Conservation (phyloP, 2,888 invertebrate species). For the Allacma fusca region DNA sequence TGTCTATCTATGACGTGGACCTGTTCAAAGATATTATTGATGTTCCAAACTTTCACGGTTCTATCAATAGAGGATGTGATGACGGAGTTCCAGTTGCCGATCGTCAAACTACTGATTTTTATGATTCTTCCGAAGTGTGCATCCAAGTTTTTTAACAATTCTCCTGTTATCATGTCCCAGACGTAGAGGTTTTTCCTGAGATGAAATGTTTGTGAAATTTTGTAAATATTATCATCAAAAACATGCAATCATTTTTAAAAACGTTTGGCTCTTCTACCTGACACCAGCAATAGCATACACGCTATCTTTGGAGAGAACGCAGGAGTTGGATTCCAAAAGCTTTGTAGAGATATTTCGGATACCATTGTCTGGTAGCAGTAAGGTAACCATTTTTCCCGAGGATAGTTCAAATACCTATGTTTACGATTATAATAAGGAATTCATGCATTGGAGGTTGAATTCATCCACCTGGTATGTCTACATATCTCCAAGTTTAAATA, state of each 20-base stretch:
- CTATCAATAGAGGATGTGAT: constrained; percentile 97
- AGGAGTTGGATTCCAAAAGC: constrained; percentile 88
- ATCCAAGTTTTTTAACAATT: constrained; percentile 89
- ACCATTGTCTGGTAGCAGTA: constrained; percentile 70
- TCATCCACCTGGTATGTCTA: no score
- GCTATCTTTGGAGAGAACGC: constrained; percentile 88
- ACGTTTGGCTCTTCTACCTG: constrained; percentile 67
- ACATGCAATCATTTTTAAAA: neutral
- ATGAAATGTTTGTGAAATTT: neutral
- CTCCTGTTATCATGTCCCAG: constrained; percentile 83
- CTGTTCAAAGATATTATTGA: constrained; percentile 97
- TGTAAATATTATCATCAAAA: neutral
- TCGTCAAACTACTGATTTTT: constrained; percentile 84
- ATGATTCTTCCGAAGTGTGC: constrained; percentile 97
- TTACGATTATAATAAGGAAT: constrained; percentile 28
- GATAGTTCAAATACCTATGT: constrained; percentile 64
- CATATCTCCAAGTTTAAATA: neutral
- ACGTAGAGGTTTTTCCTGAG: constrained; percentile 89
- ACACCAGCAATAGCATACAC: constrained; percentile 96
- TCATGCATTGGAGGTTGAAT: no score
- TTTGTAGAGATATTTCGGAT: constrained; percentile 92
- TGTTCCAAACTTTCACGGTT: constrained; percentile 98
- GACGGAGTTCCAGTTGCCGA: constrained; percentile 87
- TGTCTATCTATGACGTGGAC: constrained; percentile 95
- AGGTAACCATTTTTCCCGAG: constrained; percentile 61